Conservation (phyloP, 2,113 vertebrate genomes). For the Notarius lentiginosus region DNA sequence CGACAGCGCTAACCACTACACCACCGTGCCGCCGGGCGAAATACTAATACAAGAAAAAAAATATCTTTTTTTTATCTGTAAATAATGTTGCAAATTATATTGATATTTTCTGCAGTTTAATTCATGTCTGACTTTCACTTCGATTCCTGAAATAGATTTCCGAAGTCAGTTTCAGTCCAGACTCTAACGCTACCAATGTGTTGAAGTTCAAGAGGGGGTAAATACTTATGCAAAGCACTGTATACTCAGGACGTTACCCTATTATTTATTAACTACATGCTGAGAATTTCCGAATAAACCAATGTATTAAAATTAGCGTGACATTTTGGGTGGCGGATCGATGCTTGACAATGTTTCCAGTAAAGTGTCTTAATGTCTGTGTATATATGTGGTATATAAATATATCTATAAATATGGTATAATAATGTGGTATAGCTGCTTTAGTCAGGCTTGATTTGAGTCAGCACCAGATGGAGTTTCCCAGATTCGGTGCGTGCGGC, state of each 20-base stretch:
- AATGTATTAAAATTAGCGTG: not conserved
- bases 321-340: not conserved
- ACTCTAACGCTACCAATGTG: not conserved
- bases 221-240: not conserved
- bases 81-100: not conserved
- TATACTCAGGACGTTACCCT: too few species aligned
- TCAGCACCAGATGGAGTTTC: constrained; percentile 15
- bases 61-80: not conserved
- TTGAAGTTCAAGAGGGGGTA: not conserved
- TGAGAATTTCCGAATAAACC: constrained; percentile 1
- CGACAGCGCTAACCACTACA: too few species aligned
- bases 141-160: not conserved
- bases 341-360: not conserved
- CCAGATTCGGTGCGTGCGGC: not conserved
- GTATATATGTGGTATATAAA: not conserved
- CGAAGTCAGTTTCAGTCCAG: not conserved
- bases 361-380: not conserved
- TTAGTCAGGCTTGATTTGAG: not conserved
- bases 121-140: not conserved
- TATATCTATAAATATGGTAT: too few species aligned
- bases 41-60: not conserved
- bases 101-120: not conserved
- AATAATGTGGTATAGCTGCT: not conserved
- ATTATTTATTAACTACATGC: not conserved
- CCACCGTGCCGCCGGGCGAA: too few species aligned